Percentiles rank a stretch among this genome's conserved stretches.
Evolutionary conservation across 2,888 invertebrate species (phyloP).

Genomic region (Acleris sparsana): DNA sequence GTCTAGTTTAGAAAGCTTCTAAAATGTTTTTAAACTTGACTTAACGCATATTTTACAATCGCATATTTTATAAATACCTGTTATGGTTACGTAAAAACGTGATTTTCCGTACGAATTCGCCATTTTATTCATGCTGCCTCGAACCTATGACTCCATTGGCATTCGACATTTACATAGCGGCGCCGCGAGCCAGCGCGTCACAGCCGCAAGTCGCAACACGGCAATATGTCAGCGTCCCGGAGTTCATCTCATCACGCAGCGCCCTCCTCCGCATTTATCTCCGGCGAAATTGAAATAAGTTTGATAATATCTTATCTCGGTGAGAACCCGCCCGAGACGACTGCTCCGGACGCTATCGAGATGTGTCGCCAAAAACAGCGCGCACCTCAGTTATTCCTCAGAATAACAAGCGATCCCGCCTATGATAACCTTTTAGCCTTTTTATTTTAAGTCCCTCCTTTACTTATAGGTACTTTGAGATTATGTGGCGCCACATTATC

Average conservation of each 20-base stretch:
- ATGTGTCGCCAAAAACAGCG: slow-evolving; percentile 68
- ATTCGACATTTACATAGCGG: slow-evolving; percentile 77
- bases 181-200: slow-evolving; percentile 53
- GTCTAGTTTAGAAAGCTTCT: slow-evolving; percentile 25
- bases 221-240: slow-evolving; percentile 38
- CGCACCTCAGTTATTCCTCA: slow-evolving; percentile 44
- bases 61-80: slow-evolving; percentile 45
- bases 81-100: slow-evolving; percentile 63
- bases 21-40: slow-evolving; percentile 41
- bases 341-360: slow-evolving; percentile 69
- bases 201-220: slow-evolving; percentile 38
- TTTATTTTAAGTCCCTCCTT: slow-evolving; percentile 1
- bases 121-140: slow-evolving; percentile 67
- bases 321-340: slow-evolving; percentile 61
- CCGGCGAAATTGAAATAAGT: slow-evolving; percentile 68
- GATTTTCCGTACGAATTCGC: slow-evolving; percentile 72
- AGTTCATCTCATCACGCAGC: slow-evolving; percentile 39
- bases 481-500: too few species aligned
- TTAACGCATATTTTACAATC: slow-evolving; percentile 41
- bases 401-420: slow-evolving; percentile 62
- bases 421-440: slow-evolving; percentile 51
- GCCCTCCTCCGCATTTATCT: slow-evolving; percentile 58
- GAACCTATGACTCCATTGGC: slow-evolving; percentile 77
- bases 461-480: background rate
- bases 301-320: slow-evolving; percentile 66